Evolutionary conservation across 2,113 vertebrate species (phyloP).

Genomic region (Suncus etruscus): DNA sequence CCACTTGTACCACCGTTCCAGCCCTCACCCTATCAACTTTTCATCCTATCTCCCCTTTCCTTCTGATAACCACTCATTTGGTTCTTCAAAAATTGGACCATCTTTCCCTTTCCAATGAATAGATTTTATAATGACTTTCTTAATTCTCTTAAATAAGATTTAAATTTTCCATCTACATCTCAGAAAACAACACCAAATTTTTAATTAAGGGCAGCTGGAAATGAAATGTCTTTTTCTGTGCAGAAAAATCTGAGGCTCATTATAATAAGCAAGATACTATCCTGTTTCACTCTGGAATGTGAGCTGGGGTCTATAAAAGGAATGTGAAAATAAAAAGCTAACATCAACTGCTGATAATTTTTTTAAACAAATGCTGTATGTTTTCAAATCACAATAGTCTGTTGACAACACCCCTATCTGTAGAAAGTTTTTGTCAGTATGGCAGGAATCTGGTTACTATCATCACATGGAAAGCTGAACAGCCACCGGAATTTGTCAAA

Average conservation of each 20-base stretch:
- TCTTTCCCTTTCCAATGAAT: neutral
- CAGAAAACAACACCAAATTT: neutral
- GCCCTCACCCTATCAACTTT: no score
- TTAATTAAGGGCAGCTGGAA: slow-evolving; percentile 19
- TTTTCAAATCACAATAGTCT: slow-evolving; percentile 55
- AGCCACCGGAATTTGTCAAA: slow-evolving; percentile 26
- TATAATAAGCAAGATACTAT: slow-evolving; percentile 16
- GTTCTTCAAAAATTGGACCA: slow-evolving; percentile 5
- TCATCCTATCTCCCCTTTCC: neutral
- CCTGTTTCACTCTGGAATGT: neutral
- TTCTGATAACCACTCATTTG: neutral
- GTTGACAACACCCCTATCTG: slow-evolving; percentile 14
- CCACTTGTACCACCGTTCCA: no score
- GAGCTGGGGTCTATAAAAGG: slow-evolving; percentile 13
- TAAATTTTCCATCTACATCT: neutral
- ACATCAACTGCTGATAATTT: slow-evolving; percentile 38
- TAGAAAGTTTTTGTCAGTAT: slow-evolving; percentile 47
- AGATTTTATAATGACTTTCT: neutral
- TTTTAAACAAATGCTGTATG: slow-evolving; percentile 2
- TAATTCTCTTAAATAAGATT: neutral
- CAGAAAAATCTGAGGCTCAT: neutral
- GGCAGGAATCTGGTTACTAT: neutral
- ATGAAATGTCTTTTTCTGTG: slow-evolving; percentile 8
- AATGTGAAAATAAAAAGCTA: slow-evolving; percentile 60
- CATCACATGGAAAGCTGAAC: slow-evolving; percentile 11